Base-by-base conservation (phyloP, 2,113 vertebrate genomes). In the Dipodomys spectabilis region DNA sequence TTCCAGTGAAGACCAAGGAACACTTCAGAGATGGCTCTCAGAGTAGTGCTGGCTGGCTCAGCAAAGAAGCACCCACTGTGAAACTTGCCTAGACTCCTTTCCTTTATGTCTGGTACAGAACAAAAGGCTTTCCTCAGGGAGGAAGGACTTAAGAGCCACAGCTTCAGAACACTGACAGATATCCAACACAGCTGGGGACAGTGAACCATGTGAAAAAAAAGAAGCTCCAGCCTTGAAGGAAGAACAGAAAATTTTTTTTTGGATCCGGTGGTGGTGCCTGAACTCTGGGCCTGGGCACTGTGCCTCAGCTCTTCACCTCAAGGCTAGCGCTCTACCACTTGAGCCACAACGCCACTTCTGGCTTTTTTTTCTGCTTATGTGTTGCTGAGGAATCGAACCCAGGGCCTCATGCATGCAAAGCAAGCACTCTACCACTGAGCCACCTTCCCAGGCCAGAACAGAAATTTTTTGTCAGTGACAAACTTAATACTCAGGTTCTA, bases 51-150 rank as follows among this genome's bases (percentile, higher is more conserved):
- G 45, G 73, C 7, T 78, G 57, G 62, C 30, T 94, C 15, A 87
- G 68, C 89, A 92, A 90, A 95, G 81, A 23, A 91, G 68, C 12
- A 82, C 39, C 44, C 39, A 82, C 32, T 84, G n/a, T 86, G 71
- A 95, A 95, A 91, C 45, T 73, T 20, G 44, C 28, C 25, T 53
- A 90, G 78, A 78, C 22, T 2, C n/a, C 9, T 83, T 90, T 84
- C 68, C 60, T 53, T 96, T 85, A 95, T 71, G 49, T 64, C 35
- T n/a, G 77, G 18, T 62, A 94, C 6, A 93, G 73, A 87, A 94
- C 27, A 88, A 92, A 92, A 73, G 28, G 12, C 32, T 94, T 94
- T 74, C 39, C 69, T 72, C 45, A 83, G 35, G 60, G 78, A 89
- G 6, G 60, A 82, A 89, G 6, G 45, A 78, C 65, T 91, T 91